phyloP scores from a whole-genome alignment of 1,140 invertebrate genomes.

The Pemphigus obesinymphae region DNA sequence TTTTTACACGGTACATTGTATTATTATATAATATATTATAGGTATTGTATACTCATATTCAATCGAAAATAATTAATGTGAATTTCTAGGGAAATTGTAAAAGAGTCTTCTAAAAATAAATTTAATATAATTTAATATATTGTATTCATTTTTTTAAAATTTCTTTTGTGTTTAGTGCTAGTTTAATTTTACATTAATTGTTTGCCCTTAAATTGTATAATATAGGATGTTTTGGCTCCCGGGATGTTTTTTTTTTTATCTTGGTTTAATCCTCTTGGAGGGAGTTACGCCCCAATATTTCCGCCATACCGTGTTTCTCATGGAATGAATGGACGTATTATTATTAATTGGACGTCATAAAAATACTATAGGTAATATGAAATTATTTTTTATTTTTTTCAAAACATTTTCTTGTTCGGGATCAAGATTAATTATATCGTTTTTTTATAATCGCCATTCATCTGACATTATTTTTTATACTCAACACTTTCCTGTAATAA shows the following conservation, averaged over 20 bases:
- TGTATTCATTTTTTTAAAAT: background rate
- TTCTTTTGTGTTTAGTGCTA: background rate
- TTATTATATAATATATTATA: no score
- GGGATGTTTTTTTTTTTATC: constrained; percentile 13
- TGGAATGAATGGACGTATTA: background rate
- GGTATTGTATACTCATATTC: no score
- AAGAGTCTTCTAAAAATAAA: background rate
- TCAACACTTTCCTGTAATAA: no score
- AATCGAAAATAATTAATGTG: no score
- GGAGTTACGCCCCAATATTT: constrained; percentile 26
- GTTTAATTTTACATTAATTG: background rate
- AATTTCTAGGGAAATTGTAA: no score
- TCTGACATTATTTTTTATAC: background rate
- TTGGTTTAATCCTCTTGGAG: constrained; percentile 5
- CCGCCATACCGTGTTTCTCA: constrained; percentile 16
- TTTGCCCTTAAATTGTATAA: background rate
- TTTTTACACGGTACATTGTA: no score
- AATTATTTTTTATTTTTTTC: background rate
- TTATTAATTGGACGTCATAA: constrained; percentile 29
- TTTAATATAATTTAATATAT: background rate
- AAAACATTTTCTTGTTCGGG: background rate
- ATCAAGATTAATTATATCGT: constrained; percentile 28
- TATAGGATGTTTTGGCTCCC: background rate
- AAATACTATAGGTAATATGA: constrained; percentile 3
- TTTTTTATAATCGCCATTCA: background rate